These are phyloP conservation scores for Rhinoptilus africanus DNA, from an alignment of 2,113 vertebrate genomes.

Conservation along the genomic window DNA sequence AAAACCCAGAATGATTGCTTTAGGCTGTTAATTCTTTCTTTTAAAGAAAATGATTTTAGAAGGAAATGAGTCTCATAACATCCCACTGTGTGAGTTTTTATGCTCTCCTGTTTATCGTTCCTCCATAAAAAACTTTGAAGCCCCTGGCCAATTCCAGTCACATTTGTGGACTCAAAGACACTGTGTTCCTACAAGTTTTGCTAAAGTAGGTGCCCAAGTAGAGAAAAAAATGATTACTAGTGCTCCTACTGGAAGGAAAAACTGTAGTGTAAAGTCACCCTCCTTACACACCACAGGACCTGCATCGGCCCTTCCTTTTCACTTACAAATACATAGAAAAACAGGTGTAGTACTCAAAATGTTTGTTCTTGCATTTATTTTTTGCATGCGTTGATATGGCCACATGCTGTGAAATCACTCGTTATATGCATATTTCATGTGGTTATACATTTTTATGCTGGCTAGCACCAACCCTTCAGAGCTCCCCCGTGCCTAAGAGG, in stretches of 20 bases:
- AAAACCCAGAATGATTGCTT: not conserved
- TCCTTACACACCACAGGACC: not conserved
- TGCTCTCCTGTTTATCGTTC: not conserved
- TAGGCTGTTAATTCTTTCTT: not conserved
- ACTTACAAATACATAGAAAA: not conserved
- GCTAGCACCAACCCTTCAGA: not conserved
- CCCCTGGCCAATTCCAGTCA: not conserved
- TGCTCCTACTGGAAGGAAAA: not conserved
- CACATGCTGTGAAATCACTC: not conserved
- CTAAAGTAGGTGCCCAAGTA: not conserved
- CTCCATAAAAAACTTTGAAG: not conserved
- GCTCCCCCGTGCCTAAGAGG: not conserved
- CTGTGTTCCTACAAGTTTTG: not conserved
- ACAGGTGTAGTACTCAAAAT: not conserved
- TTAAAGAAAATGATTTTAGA: constrained; percentile 9
- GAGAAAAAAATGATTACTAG: not conserved
- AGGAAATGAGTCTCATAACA: constrained; percentile 10
- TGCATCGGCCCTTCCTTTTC: not conserved
- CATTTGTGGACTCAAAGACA: not conserved
- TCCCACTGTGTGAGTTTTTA: not conserved
- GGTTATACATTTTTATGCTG: not conserved
- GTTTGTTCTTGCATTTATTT: not conserved
- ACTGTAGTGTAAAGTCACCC: not conserved
- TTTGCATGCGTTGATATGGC: not conserved
- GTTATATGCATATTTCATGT: not conserved